Evolutionary conservation across 2,888 invertebrate species (phyloP).

Genomic region (Meteorus colon): DNA sequence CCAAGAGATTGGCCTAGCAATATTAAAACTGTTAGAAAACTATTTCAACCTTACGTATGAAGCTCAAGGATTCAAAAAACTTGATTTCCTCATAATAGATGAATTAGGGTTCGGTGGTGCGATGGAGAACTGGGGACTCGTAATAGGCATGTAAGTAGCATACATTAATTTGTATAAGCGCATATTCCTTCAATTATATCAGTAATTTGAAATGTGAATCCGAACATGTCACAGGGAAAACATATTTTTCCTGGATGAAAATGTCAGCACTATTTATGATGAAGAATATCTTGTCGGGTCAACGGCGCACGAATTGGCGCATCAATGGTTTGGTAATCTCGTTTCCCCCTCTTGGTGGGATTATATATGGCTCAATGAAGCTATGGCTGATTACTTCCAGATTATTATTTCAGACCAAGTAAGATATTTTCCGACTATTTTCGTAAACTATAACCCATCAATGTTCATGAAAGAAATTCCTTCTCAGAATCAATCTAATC

Average conservation of each 20-base stretch:
- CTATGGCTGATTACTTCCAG: conserved; percentile 76
- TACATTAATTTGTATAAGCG: too few relatives aligned
- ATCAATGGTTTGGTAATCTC: conserved; percentile 75
- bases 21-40: conserved; percentile 81
- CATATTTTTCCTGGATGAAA: conserved; percentile 53
- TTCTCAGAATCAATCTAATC: too few relatives aligned
- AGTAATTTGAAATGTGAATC: neutral
- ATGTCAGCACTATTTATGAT: conserved; percentile 42
- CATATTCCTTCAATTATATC: too few relatives aligned
- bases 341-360: conserved; percentile 72
- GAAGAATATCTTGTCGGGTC: conserved; percentile 56
- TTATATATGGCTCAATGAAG: conserved; percentile 74
- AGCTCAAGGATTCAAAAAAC: conserved; percentile 80
- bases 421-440: too few relatives aligned
- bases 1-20: conserved; percentile 83
- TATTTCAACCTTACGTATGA: conserved; percentile 74
- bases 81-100: conserved; percentile 92
- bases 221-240: neutral
- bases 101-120: conserved; percentile 88
- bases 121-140: conserved; percentile 96
- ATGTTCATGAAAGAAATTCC: too few relatives aligned
- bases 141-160: conserved; percentile 70
- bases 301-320: conserved; percentile 77
- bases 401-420: conserved; percentile 65
- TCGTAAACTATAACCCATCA: too few relatives aligned